Base-by-base conservation (phyloP, 2,888 invertebrate species). In the Mythimna impura region DNA sequence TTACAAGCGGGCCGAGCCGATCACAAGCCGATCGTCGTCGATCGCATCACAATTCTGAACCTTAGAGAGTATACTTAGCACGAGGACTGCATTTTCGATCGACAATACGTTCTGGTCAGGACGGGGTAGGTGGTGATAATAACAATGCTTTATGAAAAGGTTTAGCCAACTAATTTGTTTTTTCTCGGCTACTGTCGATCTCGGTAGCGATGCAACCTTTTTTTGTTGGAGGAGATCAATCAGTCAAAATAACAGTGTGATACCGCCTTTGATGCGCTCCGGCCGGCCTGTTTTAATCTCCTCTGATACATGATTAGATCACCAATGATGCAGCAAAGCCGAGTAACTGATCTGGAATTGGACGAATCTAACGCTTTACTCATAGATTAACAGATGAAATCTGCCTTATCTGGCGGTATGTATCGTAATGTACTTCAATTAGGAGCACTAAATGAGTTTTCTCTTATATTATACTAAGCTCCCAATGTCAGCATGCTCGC, bases 171-270 rank as follows among this genome's bases (percentile, higher is more conserved):
- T 95, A 96, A 96, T 96, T 96, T 95, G 95, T 96, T 96, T 96
- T 96, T 96, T 96, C 95, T 94, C 93, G 87, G 96, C 96, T 96
- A 96, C 96, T 95, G 96, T 95, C 95, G 95, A 95, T 95, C 94
- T 94, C 94, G 93, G 96, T 96, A 95, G 95, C 95, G 94, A 91
- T 93, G 94, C 94, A 93, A 93, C 92, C 93, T 94, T 96, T 96
- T 94, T 96, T 95, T 95, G 92, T 91, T 92, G 92, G 82, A 87
- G 89, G 93, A 95, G 96, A 96, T 96, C 96, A 95, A 96, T 96
- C 96, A 96, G 96, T 96, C 96, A 96, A 96, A 96, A 96, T 96
- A 96, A 96, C 96, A 95, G 96, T 96, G 94, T 95, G 96, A 95
- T 96, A 96, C 96, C 95, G 95, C 96, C 96, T 96, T 96, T 96